These are phyloP conservation scores for Malaclemys terrapin DNA, from an alignment of 2,113 vertebrate genomes.

Conservation along the genomic window DNA sequence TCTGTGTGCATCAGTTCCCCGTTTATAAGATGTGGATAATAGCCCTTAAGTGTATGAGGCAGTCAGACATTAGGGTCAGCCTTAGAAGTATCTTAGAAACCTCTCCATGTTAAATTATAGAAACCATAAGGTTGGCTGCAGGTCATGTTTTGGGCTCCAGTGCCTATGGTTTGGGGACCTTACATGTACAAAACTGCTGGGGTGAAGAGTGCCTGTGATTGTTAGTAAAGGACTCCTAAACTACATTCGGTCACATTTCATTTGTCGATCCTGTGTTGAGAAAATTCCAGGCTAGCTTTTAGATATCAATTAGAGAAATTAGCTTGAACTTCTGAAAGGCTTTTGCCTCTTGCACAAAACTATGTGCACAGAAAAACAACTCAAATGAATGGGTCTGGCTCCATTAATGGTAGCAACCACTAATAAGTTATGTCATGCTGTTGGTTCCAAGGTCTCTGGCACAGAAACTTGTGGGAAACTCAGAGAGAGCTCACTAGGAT, in stretches of 20 bases:
- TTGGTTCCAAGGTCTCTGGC: not conserved
- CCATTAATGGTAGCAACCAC: not conserved
- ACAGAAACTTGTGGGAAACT: not conserved
- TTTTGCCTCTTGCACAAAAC: not conserved
- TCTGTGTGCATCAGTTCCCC: not conserved
- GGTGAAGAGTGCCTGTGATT: rapidly evolving
- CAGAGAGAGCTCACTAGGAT: not conserved
- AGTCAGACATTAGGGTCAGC: not conserved
- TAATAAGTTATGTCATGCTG: not conserved
- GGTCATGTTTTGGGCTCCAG: not conserved
- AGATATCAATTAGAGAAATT: not conserved
- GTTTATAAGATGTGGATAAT: not conserved
- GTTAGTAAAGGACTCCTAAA: rapidly evolving
- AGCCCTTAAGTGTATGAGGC: not conserved
- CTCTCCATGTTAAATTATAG: not conserved
- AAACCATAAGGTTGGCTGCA: not conserved
- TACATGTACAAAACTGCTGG: rapidly evolving
- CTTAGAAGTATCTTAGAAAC: not conserved
- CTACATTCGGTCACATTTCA: rapidly evolving
- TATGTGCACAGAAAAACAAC: not conserved
- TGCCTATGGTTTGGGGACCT: not conserved
- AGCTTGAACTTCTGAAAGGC: rapidly evolving
- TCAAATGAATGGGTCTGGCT: not conserved
- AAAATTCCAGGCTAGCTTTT: rapidly evolving
- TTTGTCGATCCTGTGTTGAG: not conserved